Conservation (phyloP, 1,140 invertebrate species). For the Magallana ariakensis region DNA sequence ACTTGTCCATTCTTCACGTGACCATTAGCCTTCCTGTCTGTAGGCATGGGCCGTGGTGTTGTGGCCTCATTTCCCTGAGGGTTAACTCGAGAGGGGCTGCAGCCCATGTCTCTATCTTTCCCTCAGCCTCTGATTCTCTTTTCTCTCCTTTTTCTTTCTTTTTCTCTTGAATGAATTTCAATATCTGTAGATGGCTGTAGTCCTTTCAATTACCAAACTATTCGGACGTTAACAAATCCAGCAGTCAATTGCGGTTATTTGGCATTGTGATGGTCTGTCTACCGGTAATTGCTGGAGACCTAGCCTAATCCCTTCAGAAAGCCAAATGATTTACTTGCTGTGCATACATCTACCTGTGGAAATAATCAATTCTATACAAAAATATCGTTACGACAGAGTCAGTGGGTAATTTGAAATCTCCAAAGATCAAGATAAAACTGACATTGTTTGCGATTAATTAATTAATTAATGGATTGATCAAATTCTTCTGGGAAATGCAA, state of each 20-base stretch:
- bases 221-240: too few relatives aligned
- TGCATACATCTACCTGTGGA: not conserved
- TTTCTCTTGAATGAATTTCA: too few relatives aligned
- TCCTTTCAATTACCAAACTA: too few relatives aligned
- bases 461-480: too few relatives aligned
- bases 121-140: not conserved
- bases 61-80: slow-evolving; percentile 36
- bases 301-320: not conserved
- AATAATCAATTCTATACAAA: slow-evolving; percentile 27
- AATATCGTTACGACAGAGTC: not conserved
- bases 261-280: not conserved
- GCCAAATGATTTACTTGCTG: not conserved
- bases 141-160: too few relatives aligned
- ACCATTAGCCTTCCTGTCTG: slow-evolving; percentile 20
- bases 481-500: too few relatives aligned
- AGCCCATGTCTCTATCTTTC: slow-evolving; percentile 52
- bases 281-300: slow-evolving; percentile 26
- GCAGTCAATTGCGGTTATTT: not conserved
- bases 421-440: not conserved
- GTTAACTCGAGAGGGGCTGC: slow-evolving; percentile 56
- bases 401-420: not conserved
- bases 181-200: too few relatives aligned
- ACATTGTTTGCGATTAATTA: not conserved
- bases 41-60: slow-evolving; percentile 38
- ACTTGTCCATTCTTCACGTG: slow-evolving; percentile 29